Evolutionary conservation across 2,888 invertebrate genomes (phyloP).

Genomic region (Oxyscelio sp.): DNA sequence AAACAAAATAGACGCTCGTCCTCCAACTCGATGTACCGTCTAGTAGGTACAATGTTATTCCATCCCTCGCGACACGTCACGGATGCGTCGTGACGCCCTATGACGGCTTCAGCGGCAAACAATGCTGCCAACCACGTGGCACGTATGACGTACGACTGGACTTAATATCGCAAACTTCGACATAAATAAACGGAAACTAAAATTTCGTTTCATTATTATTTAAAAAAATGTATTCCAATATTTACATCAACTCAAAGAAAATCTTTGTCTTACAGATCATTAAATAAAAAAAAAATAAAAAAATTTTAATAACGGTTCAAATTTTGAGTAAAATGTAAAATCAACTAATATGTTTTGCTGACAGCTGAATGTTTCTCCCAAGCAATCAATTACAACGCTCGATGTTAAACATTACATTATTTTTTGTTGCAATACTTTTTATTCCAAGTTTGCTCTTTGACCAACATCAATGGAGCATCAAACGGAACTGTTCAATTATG

Average conservation of each 20-base stretch:
- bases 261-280: no score
- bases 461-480: not conserved
- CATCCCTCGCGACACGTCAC: slow-evolving; percentile 64
- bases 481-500: slow-evolving; percentile 58
- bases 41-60: slow-evolving; percentile 10
- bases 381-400: no score
- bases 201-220: no score
- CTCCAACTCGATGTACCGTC: not conserved
- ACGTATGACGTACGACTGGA: slow-evolving; percentile 44
- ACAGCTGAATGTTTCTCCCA: no score
- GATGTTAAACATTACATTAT: not conserved
- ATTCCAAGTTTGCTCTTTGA: not conserved
- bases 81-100: slow-evolving; percentile 44
- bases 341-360: no score
- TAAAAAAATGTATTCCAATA: no score
- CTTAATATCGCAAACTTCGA: no score
- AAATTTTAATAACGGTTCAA: no score
- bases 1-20: slow-evolving; percentile 11
- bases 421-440: not conserved
- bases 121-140: slow-evolving; percentile 46
- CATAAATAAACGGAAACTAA: no score
- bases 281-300: no score
- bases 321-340: no score
- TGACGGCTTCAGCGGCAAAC: slow-evolving; percentile 50
- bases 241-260: no score